Evolutionary conservation across 64 coral and sea anemone species (phyloP).

Genomic region (Porites lutea): DNA sequence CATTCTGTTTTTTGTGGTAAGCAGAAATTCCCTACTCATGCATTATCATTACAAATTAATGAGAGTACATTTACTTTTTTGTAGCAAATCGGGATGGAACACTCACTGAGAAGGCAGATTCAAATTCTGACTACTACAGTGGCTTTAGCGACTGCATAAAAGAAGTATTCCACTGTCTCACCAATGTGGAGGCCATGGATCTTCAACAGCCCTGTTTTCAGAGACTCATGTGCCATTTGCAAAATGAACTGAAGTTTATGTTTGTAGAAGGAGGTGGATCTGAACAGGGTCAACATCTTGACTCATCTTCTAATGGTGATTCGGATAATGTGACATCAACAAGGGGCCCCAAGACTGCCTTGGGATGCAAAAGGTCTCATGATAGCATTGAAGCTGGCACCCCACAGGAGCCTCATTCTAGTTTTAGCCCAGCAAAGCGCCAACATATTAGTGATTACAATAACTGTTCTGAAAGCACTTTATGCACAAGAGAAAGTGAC

Average conservation of each 20-base stretch:
- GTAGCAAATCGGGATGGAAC: not conserved
- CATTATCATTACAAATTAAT: not conserved
- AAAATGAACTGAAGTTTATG: conserved; percentile 15
- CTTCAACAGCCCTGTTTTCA: conserved; percentile 40
- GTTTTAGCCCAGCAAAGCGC: not conserved
- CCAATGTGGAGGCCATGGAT: conserved; percentile 50
- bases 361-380: not conserved
- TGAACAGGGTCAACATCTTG: not conserved
- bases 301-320: not conserved
- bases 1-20: too few species aligned
- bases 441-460: not conserved
- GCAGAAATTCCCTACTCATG: too few species aligned
- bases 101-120: not conserved
- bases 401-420: not conserved
- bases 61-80: not conserved
- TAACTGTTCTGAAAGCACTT: not conserved
- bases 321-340: not conserved
- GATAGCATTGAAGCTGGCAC: not conserved
- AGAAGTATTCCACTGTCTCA: conserved; percentile 41
- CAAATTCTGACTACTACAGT: conserved; percentile 25
- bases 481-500: not conserved
- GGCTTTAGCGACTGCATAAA: conserved; percentile 37
- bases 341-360: not conserved
- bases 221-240: conserved; percentile 32
- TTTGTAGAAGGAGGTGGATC: not conserved